Conservation (phyloP, 2,113 vertebrate species). For the Ceyx melanurus region DNA sequence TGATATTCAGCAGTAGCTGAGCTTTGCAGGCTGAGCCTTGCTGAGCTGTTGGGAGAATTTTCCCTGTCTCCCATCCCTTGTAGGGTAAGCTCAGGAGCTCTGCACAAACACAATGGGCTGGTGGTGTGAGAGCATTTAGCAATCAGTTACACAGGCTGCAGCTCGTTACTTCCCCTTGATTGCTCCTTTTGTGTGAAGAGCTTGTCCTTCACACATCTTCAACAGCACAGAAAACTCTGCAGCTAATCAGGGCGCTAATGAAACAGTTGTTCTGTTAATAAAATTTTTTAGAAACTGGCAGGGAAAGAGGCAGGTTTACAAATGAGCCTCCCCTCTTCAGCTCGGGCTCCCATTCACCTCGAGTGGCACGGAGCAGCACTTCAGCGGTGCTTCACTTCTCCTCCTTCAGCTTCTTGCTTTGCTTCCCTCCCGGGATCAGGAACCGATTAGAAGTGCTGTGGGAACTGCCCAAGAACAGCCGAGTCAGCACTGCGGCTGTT, state of each 20-base stretch:
- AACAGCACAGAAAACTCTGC: background rate
- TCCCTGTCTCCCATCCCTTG: background rate
- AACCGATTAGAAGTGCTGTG: background rate
- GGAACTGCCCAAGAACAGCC: background rate
- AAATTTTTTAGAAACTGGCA: conserved; percentile 4
- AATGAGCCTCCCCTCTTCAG: conserved; percentile 13
- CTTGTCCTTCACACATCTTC: background rate
- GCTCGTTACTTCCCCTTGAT: conserved; percentile 29
- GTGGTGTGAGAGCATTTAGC: background rate
- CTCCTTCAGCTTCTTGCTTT: background rate
- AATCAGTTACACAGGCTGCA: background rate
- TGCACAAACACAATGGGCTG: background rate
- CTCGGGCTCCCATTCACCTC: background rate
- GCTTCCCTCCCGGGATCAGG: background rate
- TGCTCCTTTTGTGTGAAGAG: conserved; percentile 39
- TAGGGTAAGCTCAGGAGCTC: rapidly evolving
- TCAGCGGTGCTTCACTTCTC: background rate
- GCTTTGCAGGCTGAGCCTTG: background rate
- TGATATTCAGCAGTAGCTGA: background rate
- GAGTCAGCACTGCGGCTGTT: background rate
- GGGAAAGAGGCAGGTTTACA: conserved; percentile 3
- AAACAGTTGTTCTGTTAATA: conserved; percentile 47
- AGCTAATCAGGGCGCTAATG: conserved; percentile 41
- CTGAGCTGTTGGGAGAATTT: background rate
- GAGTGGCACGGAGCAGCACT: conserved; percentile 9